Conservation (phyloP, 92 coral and sea anemone species). For the Galaxea fascicularis region DNA sequence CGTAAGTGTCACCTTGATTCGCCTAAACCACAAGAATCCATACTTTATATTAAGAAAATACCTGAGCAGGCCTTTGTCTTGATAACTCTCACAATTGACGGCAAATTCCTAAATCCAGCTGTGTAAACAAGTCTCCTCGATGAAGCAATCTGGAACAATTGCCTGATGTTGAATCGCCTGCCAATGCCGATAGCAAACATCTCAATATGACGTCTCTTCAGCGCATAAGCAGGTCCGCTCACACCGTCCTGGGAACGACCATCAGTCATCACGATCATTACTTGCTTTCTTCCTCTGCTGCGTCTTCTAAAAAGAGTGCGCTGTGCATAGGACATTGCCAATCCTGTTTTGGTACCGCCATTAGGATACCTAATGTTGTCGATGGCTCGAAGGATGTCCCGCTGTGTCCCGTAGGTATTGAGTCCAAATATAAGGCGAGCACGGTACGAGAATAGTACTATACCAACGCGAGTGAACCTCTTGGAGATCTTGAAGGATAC, state of each 20-base stretch:
- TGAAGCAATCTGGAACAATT: conserved; percentile 71
- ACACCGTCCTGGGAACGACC: conserved; percentile 77
- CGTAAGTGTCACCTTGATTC: too few relatives aligned
- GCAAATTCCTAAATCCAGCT: conserved; percentile 68
- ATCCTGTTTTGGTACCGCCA: conserved; percentile 77
- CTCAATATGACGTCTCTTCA: conserved; percentile 58
- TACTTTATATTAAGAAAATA: background rate
- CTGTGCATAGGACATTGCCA: conserved; percentile 58
- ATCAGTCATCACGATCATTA: conserved; percentile 75
- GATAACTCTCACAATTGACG: conserved; percentile 66
- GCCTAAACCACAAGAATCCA: too few relatives aligned
- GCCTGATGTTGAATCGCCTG: conserved; percentile 53
- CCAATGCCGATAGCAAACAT: conserved; percentile 76
- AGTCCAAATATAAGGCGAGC: conserved; percentile 66
- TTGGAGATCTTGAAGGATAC: conserved; percentile 70
- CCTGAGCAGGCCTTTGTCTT: conserved; percentile 78
- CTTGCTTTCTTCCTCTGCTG: conserved; percentile 49
- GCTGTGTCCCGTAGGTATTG: conserved; percentile 32
- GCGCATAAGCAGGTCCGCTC: conserved; percentile 59
- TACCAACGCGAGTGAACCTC: conserved; percentile 68
- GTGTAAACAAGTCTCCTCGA: conserved; percentile 66
- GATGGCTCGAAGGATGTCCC: conserved; percentile 46
- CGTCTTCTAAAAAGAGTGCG: conserved; percentile 54
- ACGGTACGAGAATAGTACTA: conserved; percentile 61
- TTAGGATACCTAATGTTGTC: conserved; percentile 70